Percentiles rank a stretch among this genome's conserved stretches.
These are phyloP conservation scores for Ectobius pallidus DNA, from an alignment of 2,888 invertebrate species.

Conservation along the genomic window DNA sequence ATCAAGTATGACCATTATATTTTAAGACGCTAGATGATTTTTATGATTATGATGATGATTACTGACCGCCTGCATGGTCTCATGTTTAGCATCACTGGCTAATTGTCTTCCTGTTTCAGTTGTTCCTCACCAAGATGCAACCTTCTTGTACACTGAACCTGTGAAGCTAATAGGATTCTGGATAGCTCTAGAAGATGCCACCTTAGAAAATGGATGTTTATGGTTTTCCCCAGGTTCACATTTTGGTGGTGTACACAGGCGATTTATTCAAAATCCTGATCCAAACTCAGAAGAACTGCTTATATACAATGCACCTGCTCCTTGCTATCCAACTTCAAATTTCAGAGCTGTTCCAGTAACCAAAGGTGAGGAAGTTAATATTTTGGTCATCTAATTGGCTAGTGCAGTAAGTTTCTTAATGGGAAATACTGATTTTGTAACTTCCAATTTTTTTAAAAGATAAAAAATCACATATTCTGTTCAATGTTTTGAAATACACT, in stretches of 20 bases:
- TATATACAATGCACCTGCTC: conserved; percentile 71
- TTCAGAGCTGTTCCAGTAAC: conserved; percentile 81
- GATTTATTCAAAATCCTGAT: conserved; percentile 74
- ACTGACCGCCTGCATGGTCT: no score
- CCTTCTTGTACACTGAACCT: conserved; percentile 87
- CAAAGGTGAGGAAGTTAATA: conserved; percentile 85
- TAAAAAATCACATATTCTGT: no score
- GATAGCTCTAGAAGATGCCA: conserved; percentile 95
- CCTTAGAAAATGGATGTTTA: conserved; percentile 91
- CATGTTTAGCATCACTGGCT: no score
- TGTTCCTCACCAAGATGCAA: conserved; percentile 82
- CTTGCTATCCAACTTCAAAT: conserved; percentile 72
- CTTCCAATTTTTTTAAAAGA: no score
- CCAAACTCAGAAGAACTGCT: conserved; percentile 63
- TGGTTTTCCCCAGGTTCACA: conserved; percentile 94
- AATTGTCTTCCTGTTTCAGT: no score
- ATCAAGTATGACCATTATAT: no score
- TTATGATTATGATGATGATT: no score
- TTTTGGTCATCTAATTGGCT: no score
- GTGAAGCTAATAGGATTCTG: conserved; percentile 83
- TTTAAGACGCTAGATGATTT: no score
- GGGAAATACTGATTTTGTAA: no score
- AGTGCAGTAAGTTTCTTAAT: no score
- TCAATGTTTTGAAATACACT: no score
- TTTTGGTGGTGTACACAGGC: conserved; percentile 76